Conservation (phyloP, 2,797 vertebrate species). For the Lepidocolaptes lacrymiger region DNA sequence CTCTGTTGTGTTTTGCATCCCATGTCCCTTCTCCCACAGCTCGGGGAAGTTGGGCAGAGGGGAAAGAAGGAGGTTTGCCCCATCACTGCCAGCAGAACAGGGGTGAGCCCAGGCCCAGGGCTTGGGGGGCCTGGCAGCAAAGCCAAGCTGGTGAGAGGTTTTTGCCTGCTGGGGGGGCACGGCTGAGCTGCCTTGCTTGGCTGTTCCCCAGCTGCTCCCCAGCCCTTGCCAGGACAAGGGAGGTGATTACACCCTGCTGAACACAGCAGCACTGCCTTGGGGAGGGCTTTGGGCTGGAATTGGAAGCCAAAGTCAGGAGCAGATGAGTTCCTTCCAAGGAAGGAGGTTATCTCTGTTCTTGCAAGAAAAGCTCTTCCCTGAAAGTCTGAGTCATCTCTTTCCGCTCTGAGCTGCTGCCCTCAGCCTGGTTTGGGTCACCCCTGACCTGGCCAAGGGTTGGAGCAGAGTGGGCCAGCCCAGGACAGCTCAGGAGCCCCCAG, state of each 20-base stretch:
- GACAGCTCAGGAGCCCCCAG: not conserved
- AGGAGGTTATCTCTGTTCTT: not conserved
- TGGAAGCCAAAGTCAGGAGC: not conserved
- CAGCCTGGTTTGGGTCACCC: not conserved
- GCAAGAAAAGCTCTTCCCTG: not conserved
- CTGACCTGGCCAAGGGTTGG: not conserved
- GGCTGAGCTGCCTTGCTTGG: not conserved
- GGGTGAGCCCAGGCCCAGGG: not conserved
- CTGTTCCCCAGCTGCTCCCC: not conserved
- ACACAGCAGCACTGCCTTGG: not conserved
- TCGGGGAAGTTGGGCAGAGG: not conserved
- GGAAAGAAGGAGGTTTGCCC: not conserved
- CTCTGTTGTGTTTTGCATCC: not conserved
- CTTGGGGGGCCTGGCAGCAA: not conserved
- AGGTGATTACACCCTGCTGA: not conserved
- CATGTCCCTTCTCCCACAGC: rapidly evolving
- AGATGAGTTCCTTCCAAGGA: rapidly evolving
- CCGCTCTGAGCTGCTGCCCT: not conserved
- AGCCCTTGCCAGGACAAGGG: not conserved
- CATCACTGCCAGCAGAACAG: not conserved
- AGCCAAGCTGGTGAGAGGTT: slow-evolving; percentile 22
- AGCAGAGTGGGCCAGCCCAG: not conserved
- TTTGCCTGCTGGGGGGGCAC: not conserved
- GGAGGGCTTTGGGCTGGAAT: rapidly evolving
- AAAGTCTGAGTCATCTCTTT: not conserved